phyloP scores from a whole-genome alignment of 2,797 vertebrate species.

The Podarcis lilfordi region DNA sequence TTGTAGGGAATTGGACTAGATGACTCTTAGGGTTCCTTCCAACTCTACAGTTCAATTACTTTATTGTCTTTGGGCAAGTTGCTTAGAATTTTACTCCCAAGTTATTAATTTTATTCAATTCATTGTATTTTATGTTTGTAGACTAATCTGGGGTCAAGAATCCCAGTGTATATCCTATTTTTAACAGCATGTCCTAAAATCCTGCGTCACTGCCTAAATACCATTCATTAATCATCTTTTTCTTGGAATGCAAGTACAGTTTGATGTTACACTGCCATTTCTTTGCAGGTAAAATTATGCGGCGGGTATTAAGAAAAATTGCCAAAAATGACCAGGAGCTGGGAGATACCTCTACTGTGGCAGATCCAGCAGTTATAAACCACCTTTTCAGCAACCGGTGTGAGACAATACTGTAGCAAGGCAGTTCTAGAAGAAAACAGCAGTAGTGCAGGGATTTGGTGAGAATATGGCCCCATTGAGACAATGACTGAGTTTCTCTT shows the following conservation, averaged over 20 bases:
- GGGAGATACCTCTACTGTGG: conserved; percentile 92
- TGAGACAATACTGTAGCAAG: conserved; percentile 75
- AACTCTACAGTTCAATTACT: not conserved
- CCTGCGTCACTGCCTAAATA: not conserved
- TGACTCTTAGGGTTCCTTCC: no score
- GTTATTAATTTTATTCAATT: not conserved
- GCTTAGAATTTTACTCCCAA: not conserved
- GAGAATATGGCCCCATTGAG: conserved; percentile 40
- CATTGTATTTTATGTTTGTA: not conserved
- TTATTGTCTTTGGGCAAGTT: not conserved
- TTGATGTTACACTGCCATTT: conserved; percentile 2
- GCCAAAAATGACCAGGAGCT: conserved; percentile 90
- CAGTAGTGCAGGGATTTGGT: conserved; percentile 28
- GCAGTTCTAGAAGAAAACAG: conserved; percentile 46
- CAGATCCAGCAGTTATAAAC: conserved; percentile 87
- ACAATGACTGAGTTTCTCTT: not conserved
- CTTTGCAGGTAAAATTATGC: conserved; percentile 93
- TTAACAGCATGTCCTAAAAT: not conserved
- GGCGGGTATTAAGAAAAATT: conserved; percentile 91
- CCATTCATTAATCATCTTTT: not conserved
- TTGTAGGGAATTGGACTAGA: no score
- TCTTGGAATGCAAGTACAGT: not conserved
- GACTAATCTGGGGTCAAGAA: not conserved
- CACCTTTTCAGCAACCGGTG: conserved; percentile 91
- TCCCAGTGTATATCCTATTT: no score